Percentiles rank a stretch among this genome's conserved stretches.
phyloP scores from a whole-genome alignment of 2,113 vertebrate genomes.

The Bubo scandiacus region DNA sequence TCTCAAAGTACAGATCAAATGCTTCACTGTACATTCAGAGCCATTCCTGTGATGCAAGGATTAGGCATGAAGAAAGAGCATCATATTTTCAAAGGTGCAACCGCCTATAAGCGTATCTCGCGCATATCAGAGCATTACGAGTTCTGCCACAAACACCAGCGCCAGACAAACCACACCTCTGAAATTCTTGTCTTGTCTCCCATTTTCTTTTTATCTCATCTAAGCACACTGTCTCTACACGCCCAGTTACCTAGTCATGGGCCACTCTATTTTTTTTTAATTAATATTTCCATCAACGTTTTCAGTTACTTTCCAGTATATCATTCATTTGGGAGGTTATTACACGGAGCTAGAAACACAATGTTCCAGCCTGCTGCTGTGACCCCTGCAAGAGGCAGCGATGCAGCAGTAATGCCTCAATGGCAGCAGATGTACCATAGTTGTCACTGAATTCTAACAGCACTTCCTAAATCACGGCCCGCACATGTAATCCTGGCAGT shows the following conservation, averaged over 20 bases:
- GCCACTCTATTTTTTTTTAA: neutral
- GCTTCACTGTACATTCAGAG: neutral
- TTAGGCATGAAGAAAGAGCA: neutral
- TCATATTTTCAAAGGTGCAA: conserved; percentile 34
- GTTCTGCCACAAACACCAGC: neutral
- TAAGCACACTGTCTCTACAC: neutral
- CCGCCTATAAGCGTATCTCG: neutral
- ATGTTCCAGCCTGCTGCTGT: neutral
- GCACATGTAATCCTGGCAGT: neutral
- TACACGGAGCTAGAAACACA: neutral
- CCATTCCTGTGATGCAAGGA: neutral
- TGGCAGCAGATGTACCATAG: neutral
- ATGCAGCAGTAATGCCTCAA: neutral
- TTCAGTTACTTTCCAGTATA: neutral
- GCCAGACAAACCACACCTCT: conserved; percentile 48
- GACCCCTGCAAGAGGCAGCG: neutral
- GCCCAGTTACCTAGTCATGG: neutral
- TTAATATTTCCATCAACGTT: neutral
- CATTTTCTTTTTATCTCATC: conserved; percentile 46
- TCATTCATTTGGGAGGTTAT: neutral
- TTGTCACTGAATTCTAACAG: neutral
- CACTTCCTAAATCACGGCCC: neutral
- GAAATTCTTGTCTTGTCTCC: conserved; percentile 30
- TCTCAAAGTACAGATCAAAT: conserved; percentile 27
- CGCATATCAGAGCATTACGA: neutral